phyloP scores from a whole-genome alignment of 2,888 invertebrate species.

The Peribatodes rhomboidaria region DNA sequence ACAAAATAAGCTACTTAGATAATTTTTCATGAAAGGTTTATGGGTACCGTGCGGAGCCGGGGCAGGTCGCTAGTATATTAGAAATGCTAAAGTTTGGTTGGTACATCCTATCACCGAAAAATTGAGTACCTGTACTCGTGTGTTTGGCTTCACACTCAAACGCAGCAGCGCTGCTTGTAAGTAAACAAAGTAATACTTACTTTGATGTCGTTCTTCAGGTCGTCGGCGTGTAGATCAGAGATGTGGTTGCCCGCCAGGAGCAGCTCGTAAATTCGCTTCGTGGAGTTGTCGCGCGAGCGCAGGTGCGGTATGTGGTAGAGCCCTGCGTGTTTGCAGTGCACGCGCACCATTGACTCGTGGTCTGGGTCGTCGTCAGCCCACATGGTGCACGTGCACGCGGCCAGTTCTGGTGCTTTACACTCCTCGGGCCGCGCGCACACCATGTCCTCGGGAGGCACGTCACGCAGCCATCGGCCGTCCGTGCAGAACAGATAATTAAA shows the following conservation, averaged over 20 bases:
- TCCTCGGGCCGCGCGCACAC: slow-evolving; percentile 2
- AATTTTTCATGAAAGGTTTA: too few relatives aligned
- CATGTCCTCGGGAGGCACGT: slow-evolving; percentile 59
- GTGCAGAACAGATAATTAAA: background rate
- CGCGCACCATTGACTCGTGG: background rate
- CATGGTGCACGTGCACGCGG: background rate
- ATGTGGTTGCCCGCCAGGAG: slow-evolving; percentile 40
- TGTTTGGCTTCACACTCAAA: too few relatives aligned
- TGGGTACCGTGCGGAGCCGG: too few relatives aligned
- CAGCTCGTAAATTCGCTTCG: background rate
- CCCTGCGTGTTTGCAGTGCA: slow-evolving; percentile 1
- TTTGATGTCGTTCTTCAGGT: background rate
- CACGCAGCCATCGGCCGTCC: slow-evolving; percentile 61
- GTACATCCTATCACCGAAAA: too few relatives aligned
- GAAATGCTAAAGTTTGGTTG: too few relatives aligned
- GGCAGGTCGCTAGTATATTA: too few relatives aligned
- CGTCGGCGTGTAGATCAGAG: slow-evolving; percentile 1
- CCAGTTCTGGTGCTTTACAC: too few relatives aligned
- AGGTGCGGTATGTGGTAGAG: background rate
- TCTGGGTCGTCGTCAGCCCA: background rate
- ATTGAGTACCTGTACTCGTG: too few relatives aligned
- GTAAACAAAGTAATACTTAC: background rate
- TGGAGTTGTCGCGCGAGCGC: background rate
- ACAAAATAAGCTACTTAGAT: too few relatives aligned
- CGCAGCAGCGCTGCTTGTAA: too few relatives aligned